Base-by-base conservation (phyloP, 2,888 invertebrate species). In the Harpalus rufipes region DNA sequence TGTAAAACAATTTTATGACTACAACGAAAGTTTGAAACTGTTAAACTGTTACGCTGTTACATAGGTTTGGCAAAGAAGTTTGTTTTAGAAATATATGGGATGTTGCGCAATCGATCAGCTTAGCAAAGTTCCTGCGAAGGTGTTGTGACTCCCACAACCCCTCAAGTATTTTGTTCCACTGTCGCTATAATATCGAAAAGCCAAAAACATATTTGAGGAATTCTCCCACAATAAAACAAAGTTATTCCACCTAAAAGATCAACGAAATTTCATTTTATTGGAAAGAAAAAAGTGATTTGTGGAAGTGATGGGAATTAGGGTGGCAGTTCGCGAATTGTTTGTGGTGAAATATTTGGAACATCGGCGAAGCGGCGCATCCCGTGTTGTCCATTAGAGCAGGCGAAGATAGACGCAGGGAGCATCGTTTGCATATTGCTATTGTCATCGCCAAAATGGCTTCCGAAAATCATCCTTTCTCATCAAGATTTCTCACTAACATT, bases 281-380 rank as follows among this genome's bases (percentile, higher is more conserved):
- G 65, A 84, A 84, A 78, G 44, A 84, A 74, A 81, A 80, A 84
- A 84, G 84, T 84, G 63, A 78, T 84, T 84, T 84, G 59, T 41
- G 32, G 56, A 78, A 78, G 78, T 84, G 84, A 84, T 84, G 65
- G 84, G 78, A 76, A 56, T 84, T 78, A 84, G 12, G 83, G 32
- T 16, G 61, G 41, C 59, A 32, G 16, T 80, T 80, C 39, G 39
- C 39, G 39, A 18, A 41, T 59, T 80, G 14, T 59, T 82, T 56
- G 25, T 59, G 72, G 74, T 74, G 83, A 83, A 76, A 74, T 76
- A 83, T 83, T 76, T 59, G 61, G 56, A 83, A 83, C 83, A 58
- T 18, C 68, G 74, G 39, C 25, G 83, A 61, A 61, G 61, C 25
- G 25, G 41, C 58, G 14, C 25, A 39, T 59, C 79, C 79, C 79